These are phyloP conservation scores for Polyommatus iphigenia DNA, from an alignment of 2,888 invertebrate genomes.

Conservation along the genomic window DNA sequence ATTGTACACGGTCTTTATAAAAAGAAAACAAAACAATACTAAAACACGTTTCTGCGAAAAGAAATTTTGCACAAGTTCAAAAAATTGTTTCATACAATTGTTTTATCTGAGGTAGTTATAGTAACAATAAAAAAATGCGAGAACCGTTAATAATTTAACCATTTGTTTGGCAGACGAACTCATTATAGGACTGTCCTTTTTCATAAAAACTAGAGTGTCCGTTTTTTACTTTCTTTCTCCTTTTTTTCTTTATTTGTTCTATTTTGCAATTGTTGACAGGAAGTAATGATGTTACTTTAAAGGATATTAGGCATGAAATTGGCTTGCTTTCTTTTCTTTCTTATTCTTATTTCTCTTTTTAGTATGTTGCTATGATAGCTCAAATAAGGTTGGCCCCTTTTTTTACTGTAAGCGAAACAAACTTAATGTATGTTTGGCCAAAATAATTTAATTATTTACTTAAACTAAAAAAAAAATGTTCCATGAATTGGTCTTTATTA, in stretches of 20 bases:
- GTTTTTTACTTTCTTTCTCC: not conserved
- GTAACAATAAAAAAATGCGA: not conserved
- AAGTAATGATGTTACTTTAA: not conserved
- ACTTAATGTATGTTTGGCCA: too few species aligned
- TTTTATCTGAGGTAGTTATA: conserved; percentile 1
- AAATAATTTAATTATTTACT: too few species aligned
- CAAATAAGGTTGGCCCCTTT: not conserved
- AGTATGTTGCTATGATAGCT: not conserved
- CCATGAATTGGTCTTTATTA: too few species aligned
- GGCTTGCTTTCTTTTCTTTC: not conserved
- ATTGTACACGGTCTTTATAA: not conserved
- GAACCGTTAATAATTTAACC: conserved; percentile 20
- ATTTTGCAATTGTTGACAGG: not conserved
- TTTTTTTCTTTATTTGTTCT: not conserved
- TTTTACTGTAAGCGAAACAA: not conserved
- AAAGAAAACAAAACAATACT: conserved; percentile 35
- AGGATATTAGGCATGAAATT: not conserved
- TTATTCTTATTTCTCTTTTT: too few species aligned
- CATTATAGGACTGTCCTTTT: not conserved
- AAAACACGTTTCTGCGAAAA: conserved; percentile 60
- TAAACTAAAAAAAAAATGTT: too few species aligned
- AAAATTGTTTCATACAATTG: conserved; percentile 29
- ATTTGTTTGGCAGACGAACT: conserved; percentile 3
- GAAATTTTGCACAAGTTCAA: conserved; percentile 67
- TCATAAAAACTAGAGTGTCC: not conserved